Conservation (phyloP, 2,888 invertebrate genomes). For the Meta bourneti region DNA sequence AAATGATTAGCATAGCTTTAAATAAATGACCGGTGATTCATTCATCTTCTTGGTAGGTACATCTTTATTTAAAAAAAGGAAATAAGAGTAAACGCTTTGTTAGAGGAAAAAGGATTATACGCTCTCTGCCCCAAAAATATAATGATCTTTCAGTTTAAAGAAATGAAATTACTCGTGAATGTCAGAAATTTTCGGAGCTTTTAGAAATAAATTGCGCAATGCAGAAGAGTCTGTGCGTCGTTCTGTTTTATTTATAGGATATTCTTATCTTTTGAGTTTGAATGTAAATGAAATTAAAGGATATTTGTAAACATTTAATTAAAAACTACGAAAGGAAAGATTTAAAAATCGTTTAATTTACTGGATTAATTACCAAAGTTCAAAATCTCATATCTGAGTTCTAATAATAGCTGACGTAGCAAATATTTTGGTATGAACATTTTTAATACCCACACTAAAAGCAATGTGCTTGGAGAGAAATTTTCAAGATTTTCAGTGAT, state of each 20-base stretch:
- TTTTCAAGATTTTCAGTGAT: too few relatives aligned
- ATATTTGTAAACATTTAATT: too few relatives aligned
- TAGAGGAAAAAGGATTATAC: neutral
- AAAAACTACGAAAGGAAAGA: too few relatives aligned
- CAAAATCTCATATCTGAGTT: too few relatives aligned
- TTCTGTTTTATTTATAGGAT: neutral
- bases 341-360: too few relatives aligned
- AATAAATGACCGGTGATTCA: slow-evolving; percentile 21
- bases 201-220: neutral
- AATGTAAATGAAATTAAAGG: too few relatives aligned
- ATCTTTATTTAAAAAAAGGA: neutral
- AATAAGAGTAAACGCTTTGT: neutral
- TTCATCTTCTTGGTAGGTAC: neutral
- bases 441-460: too few relatives aligned
- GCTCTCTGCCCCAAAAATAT: neutral
- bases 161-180: neutral
- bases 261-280: too few relatives aligned
- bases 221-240: neutral
- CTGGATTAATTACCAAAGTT: too few relatives aligned
- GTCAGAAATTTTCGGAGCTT: neutral
- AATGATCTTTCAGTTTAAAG: neutral
- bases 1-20: slow-evolving; percentile 35
- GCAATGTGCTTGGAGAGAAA: too few relatives aligned
- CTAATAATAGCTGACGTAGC: too few relatives aligned
- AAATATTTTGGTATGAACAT: too few relatives aligned